phyloP scores from a whole-genome alignment of 2,113 vertebrate genomes.

The Seriola dumerili region DNA sequence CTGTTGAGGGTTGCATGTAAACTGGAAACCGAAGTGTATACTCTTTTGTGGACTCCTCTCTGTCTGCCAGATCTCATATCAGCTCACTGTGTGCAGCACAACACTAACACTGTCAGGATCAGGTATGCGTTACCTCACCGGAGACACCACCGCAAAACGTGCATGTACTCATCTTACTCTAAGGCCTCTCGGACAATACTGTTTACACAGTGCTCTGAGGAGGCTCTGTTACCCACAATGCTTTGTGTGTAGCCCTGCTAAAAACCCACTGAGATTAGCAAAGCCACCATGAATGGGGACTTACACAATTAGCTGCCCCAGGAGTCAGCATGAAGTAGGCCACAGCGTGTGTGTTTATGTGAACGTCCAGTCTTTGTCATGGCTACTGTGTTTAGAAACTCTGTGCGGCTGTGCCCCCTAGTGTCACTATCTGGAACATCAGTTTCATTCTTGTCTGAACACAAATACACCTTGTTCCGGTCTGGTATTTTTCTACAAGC shows the following conservation, averaged over 20 bases:
- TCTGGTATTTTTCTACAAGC: not conserved
- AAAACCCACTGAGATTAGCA: conserved; percentile 14
- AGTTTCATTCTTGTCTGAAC: not conserved
- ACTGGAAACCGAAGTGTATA: not conserved
- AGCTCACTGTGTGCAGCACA: not conserved
- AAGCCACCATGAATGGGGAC: conserved; percentile 24
- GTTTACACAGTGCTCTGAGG: conserved; percentile 7
- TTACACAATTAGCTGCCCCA: conserved; percentile 24
- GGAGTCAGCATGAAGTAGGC: conserved; percentile 40
- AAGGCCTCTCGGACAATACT: conserved; percentile 8
- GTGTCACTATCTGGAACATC: conserved; percentile 13
- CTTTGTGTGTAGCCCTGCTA: conserved; percentile 27
- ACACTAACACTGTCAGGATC: not conserved
- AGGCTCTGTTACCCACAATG: conserved; percentile 37
- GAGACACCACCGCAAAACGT: conserved; percentile 4
- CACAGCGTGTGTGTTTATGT: conserved; percentile 24
- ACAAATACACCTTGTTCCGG: not conserved
- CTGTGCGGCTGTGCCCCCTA: conserved; percentile 26
- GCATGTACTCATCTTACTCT: conserved; percentile 14
- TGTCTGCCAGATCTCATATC: not conserved
- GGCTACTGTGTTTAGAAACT: not conserved
- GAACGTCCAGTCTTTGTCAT: not conserved
- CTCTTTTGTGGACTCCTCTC: not conserved
- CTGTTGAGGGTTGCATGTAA: not conserved
- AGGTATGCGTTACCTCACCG: conserved; percentile 25